Conservation (phyloP, 2,797 vertebrate genomes). For the Huso huso region DNA sequence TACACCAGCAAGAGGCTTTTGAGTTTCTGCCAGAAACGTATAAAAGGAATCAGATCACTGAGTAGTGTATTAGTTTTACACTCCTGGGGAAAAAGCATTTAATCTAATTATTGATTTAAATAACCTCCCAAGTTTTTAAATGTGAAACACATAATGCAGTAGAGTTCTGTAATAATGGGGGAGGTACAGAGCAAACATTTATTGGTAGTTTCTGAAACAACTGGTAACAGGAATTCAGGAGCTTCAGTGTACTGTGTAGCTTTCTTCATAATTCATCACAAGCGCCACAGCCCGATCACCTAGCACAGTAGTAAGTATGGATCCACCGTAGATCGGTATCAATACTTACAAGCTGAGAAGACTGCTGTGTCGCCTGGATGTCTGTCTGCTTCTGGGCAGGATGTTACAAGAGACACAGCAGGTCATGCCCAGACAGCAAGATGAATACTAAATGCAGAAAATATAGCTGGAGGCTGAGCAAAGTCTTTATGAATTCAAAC, state of each 20-base stretch:
- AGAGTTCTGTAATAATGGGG: no score
- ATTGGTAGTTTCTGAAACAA: no score
- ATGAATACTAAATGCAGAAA: not conserved
- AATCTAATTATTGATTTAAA: no score
- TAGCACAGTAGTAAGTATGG: not conserved
- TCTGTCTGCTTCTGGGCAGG: not conserved
- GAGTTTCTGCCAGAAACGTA: not conserved
- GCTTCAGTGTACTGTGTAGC: no score
- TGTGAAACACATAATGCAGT: no score
- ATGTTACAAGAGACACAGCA: not conserved
- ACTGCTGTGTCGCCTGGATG: not conserved
- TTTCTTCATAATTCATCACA: no score
- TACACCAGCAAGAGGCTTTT: not conserved
- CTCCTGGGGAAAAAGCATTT: no score
- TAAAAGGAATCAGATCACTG: not conserved
- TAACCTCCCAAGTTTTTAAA: no score
- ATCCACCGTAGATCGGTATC: not conserved
- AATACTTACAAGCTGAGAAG: not conserved
- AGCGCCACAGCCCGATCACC: not conserved
- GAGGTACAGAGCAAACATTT: no score
- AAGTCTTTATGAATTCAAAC: not conserved
- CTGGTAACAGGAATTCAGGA: no score
- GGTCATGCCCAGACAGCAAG: conserved; percentile 1
- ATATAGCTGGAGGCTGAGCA: not conserved
- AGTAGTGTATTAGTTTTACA: not conserved